phyloP scores from a whole-genome alignment of 2,888 invertebrate species.

The Barypeithes pellucidus region DNA sequence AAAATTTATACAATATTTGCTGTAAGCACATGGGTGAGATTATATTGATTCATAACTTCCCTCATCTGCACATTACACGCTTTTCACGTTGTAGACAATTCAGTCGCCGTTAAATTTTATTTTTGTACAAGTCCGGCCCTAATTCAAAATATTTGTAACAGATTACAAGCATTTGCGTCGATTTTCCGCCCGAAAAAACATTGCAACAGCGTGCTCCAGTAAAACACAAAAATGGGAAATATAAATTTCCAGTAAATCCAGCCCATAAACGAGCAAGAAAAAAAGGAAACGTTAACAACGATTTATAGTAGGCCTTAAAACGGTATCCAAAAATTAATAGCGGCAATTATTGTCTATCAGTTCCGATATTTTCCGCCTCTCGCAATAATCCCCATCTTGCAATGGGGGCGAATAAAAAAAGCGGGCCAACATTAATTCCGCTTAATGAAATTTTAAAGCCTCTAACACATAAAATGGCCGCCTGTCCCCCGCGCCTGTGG shows the following conservation, averaged over 20 bases:
- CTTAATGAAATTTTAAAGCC: slow-evolving; percentile 59
- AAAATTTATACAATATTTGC: too few species aligned
- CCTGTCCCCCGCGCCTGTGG: slow-evolving; percentile 50
- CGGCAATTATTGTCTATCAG: slow-evolving; percentile 44
- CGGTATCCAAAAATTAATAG: slow-evolving; percentile 41
- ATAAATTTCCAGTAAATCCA: slow-evolving; percentile 37
- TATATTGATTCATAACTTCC: too few species aligned
- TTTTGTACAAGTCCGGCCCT: too few species aligned
- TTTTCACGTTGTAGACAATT: too few species aligned
- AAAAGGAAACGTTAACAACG: slow-evolving; percentile 40
- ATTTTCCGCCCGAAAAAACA: background rate
- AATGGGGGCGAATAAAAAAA: slow-evolving; percentile 29
- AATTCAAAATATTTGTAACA: too few species aligned
- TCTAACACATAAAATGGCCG: slow-evolving; percentile 51
- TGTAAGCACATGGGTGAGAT: too few species aligned
- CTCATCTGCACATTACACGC: too few species aligned
- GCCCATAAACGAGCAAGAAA: slow-evolving; percentile 31
- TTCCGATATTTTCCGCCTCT: slow-evolving; percentile 35
- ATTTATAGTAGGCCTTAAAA: slow-evolving; percentile 38
- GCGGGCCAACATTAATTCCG: slow-evolving; percentile 55
- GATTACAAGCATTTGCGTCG: background rate
- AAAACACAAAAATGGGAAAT: slow-evolving; percentile 28
- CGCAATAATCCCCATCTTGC: slow-evolving; percentile 41
- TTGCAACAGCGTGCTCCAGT: slow-evolving; percentile 4
- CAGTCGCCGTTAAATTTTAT: too few species aligned